Evolutionary conservation across 2,113 vertebrate genomes (phyloP).

Genomic region (Microcebus griseorufus): DNA sequence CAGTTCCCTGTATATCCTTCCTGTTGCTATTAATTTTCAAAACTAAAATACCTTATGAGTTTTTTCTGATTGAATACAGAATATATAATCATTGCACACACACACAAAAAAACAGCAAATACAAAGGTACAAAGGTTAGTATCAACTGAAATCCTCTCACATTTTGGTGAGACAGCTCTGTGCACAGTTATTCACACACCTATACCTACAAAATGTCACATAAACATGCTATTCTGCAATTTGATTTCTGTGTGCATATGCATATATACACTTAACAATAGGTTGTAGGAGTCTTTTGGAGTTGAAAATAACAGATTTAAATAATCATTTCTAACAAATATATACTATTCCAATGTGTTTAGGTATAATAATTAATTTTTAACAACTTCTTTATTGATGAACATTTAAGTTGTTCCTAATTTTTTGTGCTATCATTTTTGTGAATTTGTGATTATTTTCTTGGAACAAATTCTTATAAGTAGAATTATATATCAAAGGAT

Average conservation of each 20-base stretch:
- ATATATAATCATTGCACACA: neutral
- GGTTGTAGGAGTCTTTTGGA: neutral
- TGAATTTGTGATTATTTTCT: neutral
- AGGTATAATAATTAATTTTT: slow-evolving; percentile 1
- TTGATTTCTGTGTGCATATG: neutral
- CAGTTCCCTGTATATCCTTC: slow-evolving; percentile 30
- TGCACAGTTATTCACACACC: neutral
- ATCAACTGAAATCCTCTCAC: neutral
- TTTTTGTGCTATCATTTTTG: neutral
- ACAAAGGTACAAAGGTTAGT: neutral
- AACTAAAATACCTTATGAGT: neutral
- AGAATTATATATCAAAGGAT: neutral
- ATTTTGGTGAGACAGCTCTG: neutral
- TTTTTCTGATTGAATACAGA: slow-evolving; percentile 22
- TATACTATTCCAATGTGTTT: neutral
- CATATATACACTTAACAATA: neutral
- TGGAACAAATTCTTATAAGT: slow-evolving; percentile 4
- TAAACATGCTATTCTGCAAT: neutral
- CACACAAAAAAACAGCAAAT: slow-evolving; percentile 13
- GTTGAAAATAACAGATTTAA: slow-evolving; percentile 25
- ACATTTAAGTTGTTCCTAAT: slow-evolving; percentile 23
- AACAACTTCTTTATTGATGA: neutral
- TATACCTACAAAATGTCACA: neutral
- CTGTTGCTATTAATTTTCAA: slow-evolving; percentile 46
- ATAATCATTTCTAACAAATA: neutral